Base-by-base conservation (phyloP, 2,888 invertebrate genomes). In the Alloscopus bannaensis region DNA sequence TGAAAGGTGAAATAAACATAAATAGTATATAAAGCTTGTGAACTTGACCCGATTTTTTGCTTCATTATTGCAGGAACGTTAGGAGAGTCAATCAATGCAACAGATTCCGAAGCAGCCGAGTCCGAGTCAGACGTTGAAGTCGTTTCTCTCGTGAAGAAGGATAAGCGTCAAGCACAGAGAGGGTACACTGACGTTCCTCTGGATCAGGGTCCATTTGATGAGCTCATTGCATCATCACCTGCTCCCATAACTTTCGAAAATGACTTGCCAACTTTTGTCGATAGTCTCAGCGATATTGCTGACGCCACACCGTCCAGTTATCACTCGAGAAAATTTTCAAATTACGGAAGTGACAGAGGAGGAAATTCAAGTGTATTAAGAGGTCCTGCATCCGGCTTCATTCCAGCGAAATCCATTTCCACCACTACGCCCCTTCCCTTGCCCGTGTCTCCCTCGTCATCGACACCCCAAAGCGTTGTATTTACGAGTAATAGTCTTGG, bases 121-220 rank as follows among this genome's bases (percentile, higher is more conserved):
- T 47, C 55, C 6, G 72, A 72, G 1, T 72, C 79, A 20, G 79
- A 73, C 11, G 79, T 80, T 3, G 79, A 80, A 29, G 79, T 80
- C 2, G 79, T 80, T 6, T 80, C 79, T 3, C 69, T 80, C 8
- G 73, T 80, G 20, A 82, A 82, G 52, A 77, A 84, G 72, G 84
- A 84, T 45, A 84, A 84, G 64, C 71, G 84, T 20, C 83, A 83
- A 64, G 82, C 83, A 11, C 83, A 83, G 65, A 47, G 81, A 40
- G 83, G 83, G 20, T 86, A 83, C 71, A 85, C 86, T 1, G 86
- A 86, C 40, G 80, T 85, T 24, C 84, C 84, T 1, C 47, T 83
- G 20, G 84, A 84, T 42, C 81, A 78, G 40, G 73, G 80, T 20
- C 80, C 81, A 1, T 83, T 82, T 40, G 80, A 82, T 26, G 79